These are phyloP conservation scores for Hypothenemus hampei DNA, from an alignment of 1,140 invertebrate species.

Conservation along the genomic window DNA sequence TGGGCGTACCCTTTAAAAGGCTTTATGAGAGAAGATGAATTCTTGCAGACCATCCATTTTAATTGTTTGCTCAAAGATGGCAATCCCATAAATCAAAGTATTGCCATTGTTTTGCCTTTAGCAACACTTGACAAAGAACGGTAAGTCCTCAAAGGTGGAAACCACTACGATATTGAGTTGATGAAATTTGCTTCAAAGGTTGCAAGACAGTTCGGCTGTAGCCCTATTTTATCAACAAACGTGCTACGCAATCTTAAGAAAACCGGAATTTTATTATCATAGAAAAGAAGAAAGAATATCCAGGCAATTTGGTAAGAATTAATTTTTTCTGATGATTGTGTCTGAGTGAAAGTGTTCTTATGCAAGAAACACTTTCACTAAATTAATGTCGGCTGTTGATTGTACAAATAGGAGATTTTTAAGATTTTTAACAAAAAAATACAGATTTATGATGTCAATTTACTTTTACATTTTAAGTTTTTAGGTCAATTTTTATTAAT, in stretches of 20 bases:
- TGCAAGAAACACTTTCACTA: no score
- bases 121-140: slow-evolving; percentile 69
- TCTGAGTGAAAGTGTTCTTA: no score
- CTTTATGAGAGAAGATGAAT: slow-evolving; percentile 96
- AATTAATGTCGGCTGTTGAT: no score
- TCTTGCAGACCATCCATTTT: slow-evolving; percentile 90
- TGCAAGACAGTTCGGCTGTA: slow-evolving; percentile 61
- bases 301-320: slow-evolving; percentile 75
- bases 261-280: slow-evolving; percentile 92
- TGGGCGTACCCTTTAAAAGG: slow-evolving; percentile 95
- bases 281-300: slow-evolving; percentile 91
- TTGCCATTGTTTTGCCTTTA: slow-evolving; percentile 92
- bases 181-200: slow-evolving; percentile 13
- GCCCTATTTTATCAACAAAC: slow-evolving; percentile 66
- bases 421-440: no score
- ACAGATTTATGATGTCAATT: no score
- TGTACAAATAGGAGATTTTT: no score
- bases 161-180: neutral
- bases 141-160: slow-evolving; percentile 1
- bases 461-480: no score
- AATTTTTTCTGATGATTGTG: no score
- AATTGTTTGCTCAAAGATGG: slow-evolving; percentile 72
- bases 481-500: no score
- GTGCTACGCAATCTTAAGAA: slow-evolving; percentile 78
- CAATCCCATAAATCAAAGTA: slow-evolving; percentile 79